Evolutionary conservation across 1,140 invertebrate genomes (phyloP), one percentile per base, ranked within the genome.

Genomic region (fruit fly (Drosophila melanogaster)): DNA sequence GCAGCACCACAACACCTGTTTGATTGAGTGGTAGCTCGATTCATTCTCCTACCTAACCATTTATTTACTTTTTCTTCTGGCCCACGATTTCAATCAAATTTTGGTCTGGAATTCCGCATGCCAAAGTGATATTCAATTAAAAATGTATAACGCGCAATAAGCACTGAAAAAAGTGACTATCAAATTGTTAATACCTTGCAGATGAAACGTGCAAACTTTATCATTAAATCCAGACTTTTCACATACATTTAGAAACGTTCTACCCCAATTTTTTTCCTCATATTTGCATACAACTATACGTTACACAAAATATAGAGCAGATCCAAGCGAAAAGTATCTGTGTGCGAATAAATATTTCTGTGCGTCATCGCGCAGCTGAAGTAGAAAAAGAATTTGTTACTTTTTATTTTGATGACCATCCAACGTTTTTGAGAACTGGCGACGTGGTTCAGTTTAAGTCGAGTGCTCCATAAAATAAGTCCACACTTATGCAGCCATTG

Each of bases 401-500:
- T 67, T 70, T 70, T 33, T 8, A n/a, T 51, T 51, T 55, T 14
- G 51, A 57, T 38, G 54, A 38, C 54, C 33, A 49, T 38, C 26
- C 44, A 33, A 33, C 22, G 46, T 15, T 49, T 30, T 30, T 49
- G 14, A 24, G 44, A 14, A n/a, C 44, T 37, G 22, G 33, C 47
- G 40, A 69, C 65, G 57, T 62, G 60, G 51, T 37, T 60, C 46
- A 64, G 58, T 62, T 75, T 41, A 33, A 56, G 53, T 66, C 60
- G 51, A 75, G 61, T 76, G 70, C 73, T 59, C 61, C 72, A 67
- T 77, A 77, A 76, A 77, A 77, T 50, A 76, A 67, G 40, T 77
- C 54, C 73, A 50, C 73, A 77, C 72, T 77, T 77, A 55, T 76
- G 73, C 73, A 54, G 57, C 54, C 19, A 55, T 24, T 55, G 22